Evolutionary conservation across 2,888 invertebrate genomes (phyloP).

Genomic region (Tipula confusa): DNA sequence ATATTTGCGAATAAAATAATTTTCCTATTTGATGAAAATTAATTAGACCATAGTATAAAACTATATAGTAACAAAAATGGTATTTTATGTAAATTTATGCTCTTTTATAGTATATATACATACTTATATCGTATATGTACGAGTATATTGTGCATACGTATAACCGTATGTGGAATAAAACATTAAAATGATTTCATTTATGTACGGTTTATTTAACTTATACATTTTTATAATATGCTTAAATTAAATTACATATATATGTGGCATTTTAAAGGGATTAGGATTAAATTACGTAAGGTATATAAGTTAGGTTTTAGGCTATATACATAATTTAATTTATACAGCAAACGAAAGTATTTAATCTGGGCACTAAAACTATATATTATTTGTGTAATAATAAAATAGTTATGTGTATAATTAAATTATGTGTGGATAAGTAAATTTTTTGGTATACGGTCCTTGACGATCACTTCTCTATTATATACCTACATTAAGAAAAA

Average conservation of each 20-base stretch:
- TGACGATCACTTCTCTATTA: too few relatives aligned
- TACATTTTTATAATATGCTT: neutral
- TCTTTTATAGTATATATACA: neutral
- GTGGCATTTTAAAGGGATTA: neutral
- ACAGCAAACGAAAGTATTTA: neutral
- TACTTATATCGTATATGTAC: neutral
- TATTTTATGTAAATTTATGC: neutral
- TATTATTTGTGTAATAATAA: neutral
- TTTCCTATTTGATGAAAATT: neutral
- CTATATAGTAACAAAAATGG: neutral
- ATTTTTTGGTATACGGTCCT: neutral
- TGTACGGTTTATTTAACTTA: neutral
- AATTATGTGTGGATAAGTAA: neutral
- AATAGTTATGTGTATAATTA: neutral
- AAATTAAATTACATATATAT: neutral
- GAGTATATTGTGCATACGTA: neutral
- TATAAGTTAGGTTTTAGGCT: neutral
- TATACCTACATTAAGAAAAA: too few relatives aligned
- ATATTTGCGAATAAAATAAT: neutral
- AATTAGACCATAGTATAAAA: slow-evolving; percentile 7
- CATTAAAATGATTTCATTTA: neutral
- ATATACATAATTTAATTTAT: neutral
- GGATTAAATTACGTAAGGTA: neutral
- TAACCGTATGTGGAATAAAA: neutral
- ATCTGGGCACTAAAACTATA: neutral